Percentiles rank a stretch among this genome's conserved stretches.
Conservation (phyloP, 2,113 vertebrate species). For the Calypte anna region DNA sequence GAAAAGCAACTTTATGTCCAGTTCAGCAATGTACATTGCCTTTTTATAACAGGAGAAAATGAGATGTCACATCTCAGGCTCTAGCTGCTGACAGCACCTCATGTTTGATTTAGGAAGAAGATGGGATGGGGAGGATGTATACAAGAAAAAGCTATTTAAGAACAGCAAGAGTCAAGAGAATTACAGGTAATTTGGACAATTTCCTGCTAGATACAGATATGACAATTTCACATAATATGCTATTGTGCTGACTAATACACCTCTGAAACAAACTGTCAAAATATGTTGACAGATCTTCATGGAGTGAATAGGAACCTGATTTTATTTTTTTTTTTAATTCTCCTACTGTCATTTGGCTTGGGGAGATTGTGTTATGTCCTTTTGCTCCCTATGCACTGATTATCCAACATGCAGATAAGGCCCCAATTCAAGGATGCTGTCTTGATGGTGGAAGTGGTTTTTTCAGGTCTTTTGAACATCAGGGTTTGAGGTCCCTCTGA, state of each 20-base stretch:
- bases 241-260: not conserved
- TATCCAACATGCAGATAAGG: not conserved
- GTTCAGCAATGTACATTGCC: not conserved
- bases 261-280: conserved; percentile 10
- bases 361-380: not conserved
- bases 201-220: not conserved
- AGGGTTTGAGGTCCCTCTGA: not conserved
- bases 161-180: not conserved
- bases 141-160: not conserved
- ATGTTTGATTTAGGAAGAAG: not conserved
- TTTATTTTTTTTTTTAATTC: conserved; percentile 13
- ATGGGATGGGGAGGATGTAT: not conserved
- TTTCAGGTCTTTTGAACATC: not conserved
- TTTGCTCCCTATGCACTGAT: not conserved
- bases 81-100: not conserved
- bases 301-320: not conserved
- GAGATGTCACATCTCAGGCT: not conserved
- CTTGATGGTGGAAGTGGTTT: not conserved
- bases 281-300: not conserved
- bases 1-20: not conserved
- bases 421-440: not conserved
- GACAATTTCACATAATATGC: not conserved
- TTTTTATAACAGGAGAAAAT: not conserved
- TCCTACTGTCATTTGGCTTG: not conserved
- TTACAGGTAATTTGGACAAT: not conserved